phyloP scores from a whole-genome alignment of 2,113 vertebrate species.

The Pelvicachromis taeniatus region DNA sequence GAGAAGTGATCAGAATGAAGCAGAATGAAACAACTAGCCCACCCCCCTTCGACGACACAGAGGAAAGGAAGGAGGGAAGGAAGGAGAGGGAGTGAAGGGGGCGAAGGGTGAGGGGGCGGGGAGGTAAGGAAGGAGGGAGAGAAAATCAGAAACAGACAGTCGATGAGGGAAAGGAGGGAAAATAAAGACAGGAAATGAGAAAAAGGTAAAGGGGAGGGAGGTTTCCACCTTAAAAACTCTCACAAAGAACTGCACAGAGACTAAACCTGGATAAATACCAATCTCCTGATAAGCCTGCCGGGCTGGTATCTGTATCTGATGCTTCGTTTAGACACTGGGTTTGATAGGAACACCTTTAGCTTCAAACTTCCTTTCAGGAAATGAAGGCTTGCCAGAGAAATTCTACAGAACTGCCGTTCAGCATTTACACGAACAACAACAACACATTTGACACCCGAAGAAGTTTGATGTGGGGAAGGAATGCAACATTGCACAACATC shows the following conservation, averaged over 20 bases:
- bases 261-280: neutral
- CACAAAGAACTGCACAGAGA: neutral
- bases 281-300: neutral
- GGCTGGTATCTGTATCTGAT: neutral
- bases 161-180: slow-evolving; percentile 22
- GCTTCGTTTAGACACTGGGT: neutral
- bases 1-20: slow-evolving; percentile 54
- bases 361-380: neutral
- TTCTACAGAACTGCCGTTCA: neutral
- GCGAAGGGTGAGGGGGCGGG: neutral
- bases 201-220: neutral
- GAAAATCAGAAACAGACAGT: slow-evolving; percentile 54
- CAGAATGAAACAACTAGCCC: slow-evolving; percentile 23
- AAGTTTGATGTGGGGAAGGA: neutral
- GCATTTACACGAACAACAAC: neutral
- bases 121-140: neutral
- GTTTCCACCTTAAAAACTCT: neutral
- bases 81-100: slow-evolving; percentile 18
- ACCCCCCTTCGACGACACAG: slow-evolving; percentile 30
- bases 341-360: neutral
- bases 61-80: slow-evolving; percentile 14
- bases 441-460: neutral
- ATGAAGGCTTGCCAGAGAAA: neutral
- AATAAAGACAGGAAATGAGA: slow-evolving; percentile 55
- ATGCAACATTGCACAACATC: neutral